Conservation (phyloP, 30 jellyfish, hydroid and myxozoan species). For the Rhopilema esculentum region DNA sequence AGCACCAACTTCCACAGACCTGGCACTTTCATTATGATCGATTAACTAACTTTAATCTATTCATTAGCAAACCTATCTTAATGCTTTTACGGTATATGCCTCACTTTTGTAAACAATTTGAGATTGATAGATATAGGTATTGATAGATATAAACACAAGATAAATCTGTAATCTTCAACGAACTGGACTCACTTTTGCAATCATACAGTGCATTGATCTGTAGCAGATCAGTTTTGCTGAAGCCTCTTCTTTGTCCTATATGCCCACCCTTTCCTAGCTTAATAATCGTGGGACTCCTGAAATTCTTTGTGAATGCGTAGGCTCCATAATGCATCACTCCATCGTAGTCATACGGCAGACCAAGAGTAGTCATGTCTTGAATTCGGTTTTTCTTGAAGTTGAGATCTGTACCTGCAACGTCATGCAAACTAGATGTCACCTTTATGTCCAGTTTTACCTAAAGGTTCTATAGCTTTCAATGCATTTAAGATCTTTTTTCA, state of each 20-base stretch:
- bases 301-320: conserved; percentile 52
- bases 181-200: conserved; percentile 43
- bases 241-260: conserved; percentile 66
- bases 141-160: neutral
- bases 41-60: too few species aligned
- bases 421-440: too few species aligned
- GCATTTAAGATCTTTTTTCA: neutral
- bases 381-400: conserved; percentile 19
- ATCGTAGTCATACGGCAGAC: conserved; percentile 73
- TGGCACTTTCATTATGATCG: too few species aligned
- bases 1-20: too few species aligned
- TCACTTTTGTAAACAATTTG: neutral
- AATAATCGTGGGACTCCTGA: conserved; percentile 26
- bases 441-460: neutral
- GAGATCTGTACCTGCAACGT: conserved; percentile 24
- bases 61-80: neutral
- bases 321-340: conserved; percentile 78
- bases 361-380: conserved; percentile 29
- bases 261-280: conserved; percentile 36
- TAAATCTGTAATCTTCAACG: neutral
- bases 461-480: neutral
- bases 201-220: conserved; percentile 59
- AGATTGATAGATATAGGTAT: neutral
- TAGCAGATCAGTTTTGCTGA: conserved; percentile 52
- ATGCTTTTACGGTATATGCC: neutral